Base-by-base conservation (phyloP, 1,140 invertebrate genomes). In the Frieseomelitta varia region DNA sequence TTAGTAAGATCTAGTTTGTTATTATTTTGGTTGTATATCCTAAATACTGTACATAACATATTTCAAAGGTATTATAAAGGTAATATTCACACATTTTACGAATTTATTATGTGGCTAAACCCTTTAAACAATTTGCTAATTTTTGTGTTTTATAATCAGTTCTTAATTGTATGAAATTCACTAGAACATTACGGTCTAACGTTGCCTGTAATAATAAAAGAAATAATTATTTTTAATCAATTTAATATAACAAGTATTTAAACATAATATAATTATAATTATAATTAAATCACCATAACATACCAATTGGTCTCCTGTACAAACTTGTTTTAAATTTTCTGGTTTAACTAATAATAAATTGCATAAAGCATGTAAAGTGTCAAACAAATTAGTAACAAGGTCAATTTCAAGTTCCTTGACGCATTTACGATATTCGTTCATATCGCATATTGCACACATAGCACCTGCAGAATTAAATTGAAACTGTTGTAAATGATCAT, bases 381-480 rank as follows among this genome's bases (percentile, higher is more conserved):
- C 98, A 95, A 99, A 99, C 34, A 99, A 95, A 67, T 97, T 97
- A 34, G 96, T 97, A 21, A 99, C 97, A 53, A 98, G 94, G 0
- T 97, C 96, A 55, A 98, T 96, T 81, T 97, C 96, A 91, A 98
- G 96, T 89, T 96, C 95, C 88, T 97, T 96, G 17, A 97, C 97
- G 95, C 97, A 98, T 93, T 97, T 98, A 55, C 98, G 96, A 93
- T 98, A 98, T 93, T 99, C 99, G 92, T 99, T 99, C 77, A 99
- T 97, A 96, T 99, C 99, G 95, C 98, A 99, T 85, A 99, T 99
- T 3, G 98, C 98, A 93, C 98, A 97, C 98, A 99, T 99, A 4
- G 98, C 99, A 80, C 98, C 99, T 82, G 98, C 97, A 30, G 98
- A 98, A 95, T 98, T 99, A 92, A 99, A 99, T 91, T 98, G 98